These are phyloP conservation scores for Lepidostoma basale DNA, from an alignment of 1,140 invertebrate species.

Conservation along the genomic window DNA sequence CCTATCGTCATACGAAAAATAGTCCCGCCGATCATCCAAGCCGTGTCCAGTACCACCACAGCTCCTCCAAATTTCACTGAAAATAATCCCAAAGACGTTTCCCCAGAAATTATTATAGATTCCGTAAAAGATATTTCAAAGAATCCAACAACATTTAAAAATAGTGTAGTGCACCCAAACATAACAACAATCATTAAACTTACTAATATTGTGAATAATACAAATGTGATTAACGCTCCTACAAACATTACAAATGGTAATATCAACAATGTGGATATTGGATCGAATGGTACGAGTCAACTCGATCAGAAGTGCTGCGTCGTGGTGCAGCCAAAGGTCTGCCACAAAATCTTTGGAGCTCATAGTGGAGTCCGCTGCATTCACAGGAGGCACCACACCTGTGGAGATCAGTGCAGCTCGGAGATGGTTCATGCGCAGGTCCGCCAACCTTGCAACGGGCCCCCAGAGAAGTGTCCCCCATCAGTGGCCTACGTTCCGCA, in stretches of 20 bases:
- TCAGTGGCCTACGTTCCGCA: slow-evolving; percentile 41
- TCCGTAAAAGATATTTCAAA: no score
- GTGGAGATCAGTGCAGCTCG: slow-evolving; percentile 37
- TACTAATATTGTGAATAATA: slow-evolving; percentile 44
- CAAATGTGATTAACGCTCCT: slow-evolving; percentile 40
- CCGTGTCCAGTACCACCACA: no score
- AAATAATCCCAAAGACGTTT: not conserved
- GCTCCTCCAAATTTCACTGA: no score
- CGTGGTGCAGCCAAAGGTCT: slow-evolving; percentile 42
- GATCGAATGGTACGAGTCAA: slow-evolving; percentile 17
- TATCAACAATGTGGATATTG: slow-evolving; percentile 42
- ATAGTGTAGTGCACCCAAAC: slow-evolving; percentile 30
- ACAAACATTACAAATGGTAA: slow-evolving; percentile 43
- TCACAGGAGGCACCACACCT: slow-evolving; percentile 39
- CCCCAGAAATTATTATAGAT: no score
- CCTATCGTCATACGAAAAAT: slow-evolving; percentile 9
- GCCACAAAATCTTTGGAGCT: slow-evolving; percentile 10
- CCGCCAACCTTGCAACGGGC: slow-evolving; percentile 35
- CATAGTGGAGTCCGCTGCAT: slow-evolving; percentile 28
- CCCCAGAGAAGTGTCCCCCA: slow-evolving; percentile 17
- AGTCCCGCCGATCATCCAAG: not conserved
- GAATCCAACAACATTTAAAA: no score
- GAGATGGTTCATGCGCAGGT: slow-evolving; percentile 38
- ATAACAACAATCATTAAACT: slow-evolving; percentile 43
- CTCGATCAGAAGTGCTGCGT: slow-evolving; percentile 37